Evolutionary conservation across 1,140 invertebrate species (phyloP), one percentile per base, ranked within the genome.

Genomic region (Drosophila seguyi): DNA sequence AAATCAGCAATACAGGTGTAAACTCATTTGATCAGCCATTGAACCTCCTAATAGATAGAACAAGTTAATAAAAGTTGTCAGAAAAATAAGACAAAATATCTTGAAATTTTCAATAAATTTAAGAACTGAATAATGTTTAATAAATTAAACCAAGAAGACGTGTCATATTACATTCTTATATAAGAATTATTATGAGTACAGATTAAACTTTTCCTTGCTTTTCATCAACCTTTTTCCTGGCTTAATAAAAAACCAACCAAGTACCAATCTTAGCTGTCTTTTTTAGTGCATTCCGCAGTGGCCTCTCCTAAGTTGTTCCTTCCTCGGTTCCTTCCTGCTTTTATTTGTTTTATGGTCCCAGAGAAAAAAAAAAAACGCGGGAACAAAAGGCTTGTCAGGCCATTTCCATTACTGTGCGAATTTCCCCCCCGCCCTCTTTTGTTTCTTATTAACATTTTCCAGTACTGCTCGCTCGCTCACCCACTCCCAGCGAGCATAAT

Each of bases 391-490:
- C 66, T 83, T 88, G 78, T 86, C 69, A 79, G 68, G 75, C 69
- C 74, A 78, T 86, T 86, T 86, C 79, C 84, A 88, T 87, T 88
- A 88, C 66, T 84, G 67, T 87, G 80, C 75, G 83, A 87, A 88
- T 44, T 53, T 22, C 60, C 69, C 47, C n/a, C 61, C 69, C 47
- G 10, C 61, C 7, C 48, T 42, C 22, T 18, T 63, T 55, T 55
- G 72, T 79, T 34, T 75, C 65, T 44, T 65, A 81, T 86, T 72
- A 79, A 72, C 79, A 82, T 82, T 79, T 57, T 58, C 65, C 65
- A 39, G 60, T 52, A 14, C 34, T 42, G 38, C 48, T 22, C 41
- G 38, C 48, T 22, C 41, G n/a, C 31, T 42, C 47, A 55, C 45
- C 41, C 42, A 56, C 60, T 73, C 61, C n/a, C 55, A 42, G 55